phyloP scores from a whole-genome alignment of 2,888 invertebrate genomes.

The Caenorhabditis drosophilae region DNA sequence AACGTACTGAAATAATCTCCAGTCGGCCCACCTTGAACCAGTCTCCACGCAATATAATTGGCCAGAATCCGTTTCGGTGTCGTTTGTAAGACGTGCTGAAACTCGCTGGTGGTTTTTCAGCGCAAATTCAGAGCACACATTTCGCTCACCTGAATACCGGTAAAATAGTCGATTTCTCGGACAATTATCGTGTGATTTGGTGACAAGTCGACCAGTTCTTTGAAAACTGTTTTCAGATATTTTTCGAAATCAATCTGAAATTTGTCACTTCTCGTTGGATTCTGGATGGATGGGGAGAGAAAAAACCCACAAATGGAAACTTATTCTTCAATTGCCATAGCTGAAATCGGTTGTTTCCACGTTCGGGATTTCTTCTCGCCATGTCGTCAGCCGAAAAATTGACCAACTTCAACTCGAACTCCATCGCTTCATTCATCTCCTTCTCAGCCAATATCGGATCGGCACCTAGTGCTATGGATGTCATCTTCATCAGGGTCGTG shows the following conservation, averaged over 20 bases:
- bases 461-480: slow-evolving; percentile 56
- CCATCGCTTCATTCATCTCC: slow-evolving; percentile 63
- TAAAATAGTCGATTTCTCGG: slow-evolving; percentile 62
- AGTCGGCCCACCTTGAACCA: slow-evolving; percentile 58
- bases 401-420: slow-evolving; percentile 62
- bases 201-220: slow-evolving; percentile 49
- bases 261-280: too few relatives aligned
- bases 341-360: slow-evolving; percentile 63
- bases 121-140: not conserved
- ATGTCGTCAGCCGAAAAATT: slow-evolving; percentile 63
- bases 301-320: slow-evolving; percentile 55
- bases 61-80: slow-evolving; percentile 60
- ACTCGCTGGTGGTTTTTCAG: too few relatives aligned
- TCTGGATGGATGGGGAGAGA: too few relatives aligned
- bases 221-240: slow-evolving; percentile 56
- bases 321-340: slow-evolving; percentile 51
- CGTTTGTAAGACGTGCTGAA: slow-evolving; percentile 56
- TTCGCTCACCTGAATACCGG: slow-evolving; percentile 50
- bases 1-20: slow-evolving; percentile 40
- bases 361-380: slow-evolving; percentile 59
- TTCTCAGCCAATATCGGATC: slow-evolving; percentile 40
- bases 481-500: slow-evolving; percentile 59
- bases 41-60: slow-evolving; percentile 66
- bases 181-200: slow-evolving; percentile 63
- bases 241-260: slow-evolving; percentile 58